Conservation (phyloP, 2,113 vertebrate species). For the Sturnus vulgaris region DNA sequence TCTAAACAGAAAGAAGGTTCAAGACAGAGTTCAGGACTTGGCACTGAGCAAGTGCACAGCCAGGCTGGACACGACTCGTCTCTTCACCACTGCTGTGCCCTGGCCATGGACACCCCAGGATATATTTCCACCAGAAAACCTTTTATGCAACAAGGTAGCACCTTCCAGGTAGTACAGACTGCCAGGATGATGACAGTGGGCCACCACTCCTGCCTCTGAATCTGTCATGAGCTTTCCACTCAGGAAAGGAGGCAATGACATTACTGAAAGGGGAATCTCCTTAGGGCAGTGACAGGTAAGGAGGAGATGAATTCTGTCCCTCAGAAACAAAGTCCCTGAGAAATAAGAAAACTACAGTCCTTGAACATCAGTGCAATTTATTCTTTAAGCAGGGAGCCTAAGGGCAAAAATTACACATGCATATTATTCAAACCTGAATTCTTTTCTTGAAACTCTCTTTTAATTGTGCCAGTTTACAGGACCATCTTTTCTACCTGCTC, state of each 20-base stretch:
- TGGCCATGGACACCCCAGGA: background rate
- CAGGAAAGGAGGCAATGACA: background rate
- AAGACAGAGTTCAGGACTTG: background rate
- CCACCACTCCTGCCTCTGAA: background rate
- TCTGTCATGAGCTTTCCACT: background rate
- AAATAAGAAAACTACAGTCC: background rate
- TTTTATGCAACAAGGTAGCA: background rate
- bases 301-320: background rate
- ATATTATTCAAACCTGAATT: conserved; percentile 17
- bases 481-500: background rate
- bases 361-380: background rate
- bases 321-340: background rate
- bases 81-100: background rate
- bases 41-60: background rate
- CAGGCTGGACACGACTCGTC: background rate
- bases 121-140: background rate
- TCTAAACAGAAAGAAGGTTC: background rate
- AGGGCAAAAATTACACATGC: conserved; percentile 2
- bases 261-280: background rate
- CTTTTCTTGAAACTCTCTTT: background rate
- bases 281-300: background rate
- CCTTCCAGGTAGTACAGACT: background rate
- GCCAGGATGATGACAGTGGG: background rate
- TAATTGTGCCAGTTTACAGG: background rate
- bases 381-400: background rate